Evolutionary conservation across 2,113 vertebrate species (phyloP).

Genomic region (Oncorhynchus kisutch): DNA sequence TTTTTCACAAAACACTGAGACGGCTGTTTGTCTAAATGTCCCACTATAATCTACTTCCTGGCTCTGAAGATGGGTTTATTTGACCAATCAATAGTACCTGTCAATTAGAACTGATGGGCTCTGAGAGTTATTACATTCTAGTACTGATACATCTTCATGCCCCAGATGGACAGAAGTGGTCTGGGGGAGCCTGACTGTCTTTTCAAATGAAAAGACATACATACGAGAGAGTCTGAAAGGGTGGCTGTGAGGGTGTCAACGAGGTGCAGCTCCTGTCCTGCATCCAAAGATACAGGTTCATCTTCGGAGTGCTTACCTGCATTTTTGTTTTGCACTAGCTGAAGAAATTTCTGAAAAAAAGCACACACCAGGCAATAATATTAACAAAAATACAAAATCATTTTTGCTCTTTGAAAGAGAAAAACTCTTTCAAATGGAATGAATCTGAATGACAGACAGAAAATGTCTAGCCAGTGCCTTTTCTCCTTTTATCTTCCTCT

Average conservation of each 20-base stretch:
- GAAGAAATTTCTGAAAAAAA: too few relatives aligned
- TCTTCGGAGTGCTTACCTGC: too few relatives aligned
- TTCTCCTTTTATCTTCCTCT: slow-evolving; percentile 2
- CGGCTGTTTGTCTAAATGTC: slow-evolving; percentile 1
- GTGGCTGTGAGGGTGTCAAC: not conserved
- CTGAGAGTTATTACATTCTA: slow-evolving; percentile 49
- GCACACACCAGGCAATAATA: too few relatives aligned
- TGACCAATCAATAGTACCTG: slow-evolving; percentile 43
- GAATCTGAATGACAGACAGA: not conserved
- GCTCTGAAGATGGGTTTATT: slow-evolving; percentile 23
- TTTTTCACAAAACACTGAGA: not conserved
- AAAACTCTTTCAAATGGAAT: too few relatives aligned
- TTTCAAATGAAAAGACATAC: slow-evolving; percentile 34
- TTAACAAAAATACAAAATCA: too few relatives aligned
- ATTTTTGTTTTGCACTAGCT: too few relatives aligned
- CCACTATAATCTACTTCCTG: slow-evolving; percentile 23
- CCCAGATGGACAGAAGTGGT: slow-evolving; percentile 35
- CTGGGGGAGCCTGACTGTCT: slow-evolving; percentile 19
- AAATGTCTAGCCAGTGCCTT: not conserved
- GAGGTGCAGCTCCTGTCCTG: slow-evolving; percentile 8
- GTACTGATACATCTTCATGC: slow-evolving; percentile 62
- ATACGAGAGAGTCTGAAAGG: not conserved
- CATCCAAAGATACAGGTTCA: not conserved
- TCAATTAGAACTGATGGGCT: slow-evolving; percentile 52
- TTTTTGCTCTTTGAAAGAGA: too few relatives aligned